Evolutionary conservation across 2,113 vertebrate genomes (phyloP).

Genomic region (Helogale parvula): DNA sequence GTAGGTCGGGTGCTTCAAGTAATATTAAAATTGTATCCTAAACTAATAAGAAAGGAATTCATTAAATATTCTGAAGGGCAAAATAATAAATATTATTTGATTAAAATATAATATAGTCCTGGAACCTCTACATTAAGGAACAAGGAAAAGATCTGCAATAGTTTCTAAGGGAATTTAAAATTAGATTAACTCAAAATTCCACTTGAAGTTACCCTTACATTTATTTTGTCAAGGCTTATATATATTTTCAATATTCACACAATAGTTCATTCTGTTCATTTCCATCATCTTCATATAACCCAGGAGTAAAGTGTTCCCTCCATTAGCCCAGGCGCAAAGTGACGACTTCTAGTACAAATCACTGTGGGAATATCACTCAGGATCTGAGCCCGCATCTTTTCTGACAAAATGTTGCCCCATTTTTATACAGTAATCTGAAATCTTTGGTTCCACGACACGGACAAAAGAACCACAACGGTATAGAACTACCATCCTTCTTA

Average conservation of each 20-base stretch:
- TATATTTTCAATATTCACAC: background rate
- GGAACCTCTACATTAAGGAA: background rate
- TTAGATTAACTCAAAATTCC: constrained; percentile 25
- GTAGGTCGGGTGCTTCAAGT: background rate
- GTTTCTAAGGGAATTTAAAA: constrained; percentile 40
- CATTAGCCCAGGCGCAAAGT: background rate
- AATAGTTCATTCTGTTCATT: background rate
- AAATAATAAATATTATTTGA: constrained; percentile 44
- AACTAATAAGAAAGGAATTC: background rate
- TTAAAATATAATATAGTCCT: constrained; percentile 24
- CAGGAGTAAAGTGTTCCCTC: background rate
- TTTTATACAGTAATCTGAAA: constrained; percentile 20
- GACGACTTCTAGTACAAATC: background rate
- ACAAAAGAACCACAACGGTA: background rate
- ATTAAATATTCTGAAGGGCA: background rate
- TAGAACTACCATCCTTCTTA: background rate
- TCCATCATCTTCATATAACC: background rate
- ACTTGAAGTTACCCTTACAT: background rate
- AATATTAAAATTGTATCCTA: constrained; percentile 30
- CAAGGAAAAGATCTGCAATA: background rate
- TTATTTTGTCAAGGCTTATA: background rate
- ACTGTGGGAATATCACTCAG: background rate
- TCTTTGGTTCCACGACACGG: background rate
- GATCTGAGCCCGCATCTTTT: background rate
- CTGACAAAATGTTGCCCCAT: background rate